Base-by-base conservation (phyloP, 1,140 invertebrate species). In the Lepidurus packardi region DNA sequence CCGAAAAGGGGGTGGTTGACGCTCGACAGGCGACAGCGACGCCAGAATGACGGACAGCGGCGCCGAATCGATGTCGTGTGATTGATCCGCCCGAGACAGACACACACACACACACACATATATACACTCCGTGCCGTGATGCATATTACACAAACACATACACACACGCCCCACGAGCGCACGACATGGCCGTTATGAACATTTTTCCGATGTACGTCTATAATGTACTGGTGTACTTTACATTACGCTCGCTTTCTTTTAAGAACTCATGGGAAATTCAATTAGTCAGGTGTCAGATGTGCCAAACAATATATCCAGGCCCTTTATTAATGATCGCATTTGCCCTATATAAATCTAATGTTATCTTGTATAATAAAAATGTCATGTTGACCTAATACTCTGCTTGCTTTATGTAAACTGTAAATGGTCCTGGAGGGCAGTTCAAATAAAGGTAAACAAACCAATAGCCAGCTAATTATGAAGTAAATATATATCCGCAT, bases 1-100 rank as follows among this genome's bases (percentile, higher is more conserved):
- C 10, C 10, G 45, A 10, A 16, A 21, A 21, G 13, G 47, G n/a
- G 53, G 53, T 7, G 53, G 53, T 13, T 65, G 53, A 65, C 53
- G 53, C 53, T 65, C 53, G 53, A 65, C 53, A 65, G 21, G 53
- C 53, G 53, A 65, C 53, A 65, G 53, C 53, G 53, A 65, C 53
- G 53, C 53, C 53, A n/a, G 53, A 65, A 65, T 65, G 53, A 65
- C 53, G 53, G 53, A 65, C 53, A 65, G 53, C 16, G 53, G 53
- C 53, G 53, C 53, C 53, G 53, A 65, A 65, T 65, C 53, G 53
- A 65, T 65, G 53, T 7, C 53, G n/a, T 7, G 53, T 65, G 53
- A 65, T 65, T 65, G 53, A 65, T 65, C 53, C 53, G 13, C 21
- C 53, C 53, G 21, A 65, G 53, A 65, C 53, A 65, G 53, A 65